phyloP scores from a whole-genome alignment of 2,888 invertebrate genomes.

The Bellardia bayeri region DNA sequence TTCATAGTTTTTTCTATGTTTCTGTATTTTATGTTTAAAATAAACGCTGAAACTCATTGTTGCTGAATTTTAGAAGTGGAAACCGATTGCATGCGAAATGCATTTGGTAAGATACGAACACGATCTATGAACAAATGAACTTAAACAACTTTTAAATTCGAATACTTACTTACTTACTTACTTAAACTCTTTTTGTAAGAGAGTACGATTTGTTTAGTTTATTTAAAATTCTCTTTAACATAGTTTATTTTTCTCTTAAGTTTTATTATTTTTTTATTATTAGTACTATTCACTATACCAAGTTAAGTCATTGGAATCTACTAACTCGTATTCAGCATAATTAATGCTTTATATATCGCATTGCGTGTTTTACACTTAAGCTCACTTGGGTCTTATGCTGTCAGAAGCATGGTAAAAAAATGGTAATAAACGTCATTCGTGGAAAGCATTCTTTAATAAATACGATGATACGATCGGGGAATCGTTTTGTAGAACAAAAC shows the following conservation, averaged over 20 bases:
- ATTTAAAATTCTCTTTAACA: constrained; percentile 8
- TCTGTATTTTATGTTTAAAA: constrained; percentile 44
- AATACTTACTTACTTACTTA: no score
- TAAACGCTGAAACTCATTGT: constrained; percentile 39
- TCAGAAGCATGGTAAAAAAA: no score
- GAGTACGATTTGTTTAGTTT: neutral
- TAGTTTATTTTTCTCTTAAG: neutral
- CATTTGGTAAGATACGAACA: constrained; percentile 45
- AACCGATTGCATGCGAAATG: constrained; percentile 47
- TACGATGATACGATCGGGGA: no score
- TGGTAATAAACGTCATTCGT: no score
- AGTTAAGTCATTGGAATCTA: constrained; percentile 67
- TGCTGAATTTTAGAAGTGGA: constrained; percentile 24
- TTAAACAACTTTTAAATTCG: constrained; percentile 8
- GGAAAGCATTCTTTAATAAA: no score
- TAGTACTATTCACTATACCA: constrained; percentile 56
- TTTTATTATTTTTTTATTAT: neutral
- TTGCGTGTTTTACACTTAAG: constrained; percentile 45
- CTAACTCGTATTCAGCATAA: constrained; percentile 63
- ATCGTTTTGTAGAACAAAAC: no score
- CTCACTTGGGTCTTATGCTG: no score
- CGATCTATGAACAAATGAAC: constrained; percentile 15
- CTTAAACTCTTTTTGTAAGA: neutral
- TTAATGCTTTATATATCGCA: constrained; percentile 53
- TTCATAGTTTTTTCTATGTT: constrained; percentile 33